A percentile compares a stretch with the other conserved stretches of the same genome.
Evolutionary conservation across 2,797 vertebrate genomes (phyloP).

Genomic region (Myiotriccus ornatus): DNA sequence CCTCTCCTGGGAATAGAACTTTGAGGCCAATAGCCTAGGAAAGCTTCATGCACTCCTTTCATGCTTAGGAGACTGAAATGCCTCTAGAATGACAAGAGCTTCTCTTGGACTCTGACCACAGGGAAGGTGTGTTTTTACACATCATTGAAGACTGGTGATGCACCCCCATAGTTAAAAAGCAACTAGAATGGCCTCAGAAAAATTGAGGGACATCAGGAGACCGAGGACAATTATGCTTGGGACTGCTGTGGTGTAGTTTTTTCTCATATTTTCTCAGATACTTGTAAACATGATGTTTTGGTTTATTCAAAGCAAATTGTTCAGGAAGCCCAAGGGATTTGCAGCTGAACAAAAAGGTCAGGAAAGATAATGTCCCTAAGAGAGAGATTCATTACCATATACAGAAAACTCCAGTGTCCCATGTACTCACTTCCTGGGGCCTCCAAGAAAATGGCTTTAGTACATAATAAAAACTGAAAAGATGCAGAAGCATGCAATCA

Average conservation of each 20-base stretch:
- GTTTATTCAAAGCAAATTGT: not conserved
- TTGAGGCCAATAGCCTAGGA: not conserved
- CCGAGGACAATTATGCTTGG: not conserved
- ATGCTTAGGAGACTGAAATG: not conserved
- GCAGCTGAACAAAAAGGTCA: not conserved
- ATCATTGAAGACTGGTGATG: not conserved
- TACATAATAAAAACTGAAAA: not conserved
- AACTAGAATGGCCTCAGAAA: not conserved
- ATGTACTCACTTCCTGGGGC: not conserved
- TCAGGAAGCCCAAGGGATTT: not conserved
- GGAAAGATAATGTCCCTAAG: not conserved
- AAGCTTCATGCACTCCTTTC: not conserved
- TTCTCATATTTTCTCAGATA: not conserved
- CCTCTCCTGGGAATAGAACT: not conserved
- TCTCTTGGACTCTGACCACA: not conserved
- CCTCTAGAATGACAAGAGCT: not conserved
- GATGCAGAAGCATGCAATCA: not conserved
- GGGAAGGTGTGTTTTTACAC: not conserved
- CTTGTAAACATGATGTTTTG: not conserved
- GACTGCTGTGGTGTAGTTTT: not conserved
- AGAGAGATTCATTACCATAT: not conserved
- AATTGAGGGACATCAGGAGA: not conserved
- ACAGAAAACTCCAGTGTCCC: not conserved
- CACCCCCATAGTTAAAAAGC: not conserved
- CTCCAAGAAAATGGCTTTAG: not conserved